Base-by-base conservation (phyloP, 2,797 vertebrate species). In the Huso huso region DNA sequence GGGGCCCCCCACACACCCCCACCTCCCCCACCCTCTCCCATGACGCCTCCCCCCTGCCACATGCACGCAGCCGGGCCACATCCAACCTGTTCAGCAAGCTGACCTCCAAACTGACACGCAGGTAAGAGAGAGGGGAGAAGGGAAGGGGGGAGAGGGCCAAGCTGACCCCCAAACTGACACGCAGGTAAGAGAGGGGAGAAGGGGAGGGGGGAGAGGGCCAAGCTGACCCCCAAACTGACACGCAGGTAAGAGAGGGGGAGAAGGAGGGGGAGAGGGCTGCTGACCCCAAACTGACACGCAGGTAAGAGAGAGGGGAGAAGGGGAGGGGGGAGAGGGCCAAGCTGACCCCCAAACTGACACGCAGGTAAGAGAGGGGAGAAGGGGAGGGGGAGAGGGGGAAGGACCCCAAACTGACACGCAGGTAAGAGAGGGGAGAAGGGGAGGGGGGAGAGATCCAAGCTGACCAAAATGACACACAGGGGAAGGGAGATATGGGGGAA, bases 231-330 rank as follows among this genome's bases (percentile, higher is more conserved):
- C 15, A 18, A 18, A 18, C 15, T 18, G 15, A 18, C 15, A 18
- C 15, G 15, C 15, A 18, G 15, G 15, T 18, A 18, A 18, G 15
- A 18, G 15, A 18, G 15, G 15, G 15, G 15, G 15, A 18, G 15
- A n/a, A 4, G 4, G 4, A 3, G 2, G 23, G 23, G 23, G 23
- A 4, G 23, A 37, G 23, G n/a, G n/a, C n/a, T n/a, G 79, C 88
- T 97, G 84, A 97, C 95, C 88, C 96, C 94, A 97, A 97, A 88
- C 89, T 97, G 82, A 95, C 93, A 59, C 91, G 95, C 86, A 92
- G 94, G 95, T 97, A 84, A 83, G 81, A 5, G 23, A 6, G 12
- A 68, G 51, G 8, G 23, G 61, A 18, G 15, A 18, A 18, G 15
- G 15, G 15, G 15, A 1, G 15, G 15, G 15, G 15, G 15, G 15